Evolutionary conservation across 2,888 invertebrate genomes (phyloP), one percentile per base, ranked within the genome.

Genomic region (Chirona hameri): DNA sequence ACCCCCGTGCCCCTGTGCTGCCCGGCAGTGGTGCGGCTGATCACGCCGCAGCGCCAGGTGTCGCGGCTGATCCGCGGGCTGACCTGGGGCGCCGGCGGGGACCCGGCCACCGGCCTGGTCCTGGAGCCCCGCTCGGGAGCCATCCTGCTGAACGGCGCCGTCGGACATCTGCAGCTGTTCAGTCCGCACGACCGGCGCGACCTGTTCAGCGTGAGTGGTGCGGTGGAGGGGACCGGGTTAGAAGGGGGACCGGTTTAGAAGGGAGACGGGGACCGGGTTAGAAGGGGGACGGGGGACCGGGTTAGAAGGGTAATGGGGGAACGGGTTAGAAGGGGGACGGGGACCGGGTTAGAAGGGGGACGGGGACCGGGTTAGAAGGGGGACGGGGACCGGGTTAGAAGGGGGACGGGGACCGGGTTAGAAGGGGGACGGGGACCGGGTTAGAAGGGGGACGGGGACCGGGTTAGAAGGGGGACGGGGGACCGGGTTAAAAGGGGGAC

Each of bases 151-250:
- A 88, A 87, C 84, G 88, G 88, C 10, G 85, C 86, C 55, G 87
- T 87, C 12, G 88, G 88, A 15, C 88, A 88, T 83, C 84, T 88
- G 39, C 88, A 88, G 87, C 88, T 88, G 85, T 88, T 87, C 84
- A 86, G 86, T 55, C 84, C 81, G 10, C 76, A 76, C 76, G 46
- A 39, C 46, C 7, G 39, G 39, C 5, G 24, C 0, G 46, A 48
- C 27, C 52, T 80, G n/a, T 52, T 15, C 80, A 80, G 48, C 80
- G 55, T 80, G 52, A 52, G 79, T 48, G n/a, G 52, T 15, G 18
- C 4, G n/a, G n/a, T n/a, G n/a, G n/a, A n/a, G n/a, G n/a, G n/a
- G n/a, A n/a, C n/a, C n/a, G n/a, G n/a, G n/a, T n/a, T n/a, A n/a
- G n/a, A n/a, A n/a, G n/a, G n/a, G 24, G 15, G 46, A 48, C 27